Evolutionary conservation across 2,797 vertebrate species (phyloP).

Genomic region (Fistularia tabacaria): DNA sequence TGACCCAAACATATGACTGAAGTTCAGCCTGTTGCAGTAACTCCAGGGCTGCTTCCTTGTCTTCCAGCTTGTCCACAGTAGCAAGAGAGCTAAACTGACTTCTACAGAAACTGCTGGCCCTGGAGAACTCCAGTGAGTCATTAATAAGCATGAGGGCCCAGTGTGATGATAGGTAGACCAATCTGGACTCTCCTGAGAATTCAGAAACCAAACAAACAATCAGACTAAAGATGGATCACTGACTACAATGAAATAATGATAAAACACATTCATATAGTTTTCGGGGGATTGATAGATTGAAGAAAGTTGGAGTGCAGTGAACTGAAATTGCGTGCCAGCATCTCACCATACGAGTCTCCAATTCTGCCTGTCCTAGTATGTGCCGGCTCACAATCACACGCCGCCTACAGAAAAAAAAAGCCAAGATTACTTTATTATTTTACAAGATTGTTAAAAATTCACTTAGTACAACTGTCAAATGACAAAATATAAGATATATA

Average conservation of each 20-base stretch:
- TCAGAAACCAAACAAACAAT: slow-evolving; percentile 10
- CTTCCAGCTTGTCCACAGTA: slow-evolving; percentile 28
- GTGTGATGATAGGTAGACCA: slow-evolving; percentile 57
- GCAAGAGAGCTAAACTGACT: slow-evolving; percentile 76
- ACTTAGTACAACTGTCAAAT: not conserved
- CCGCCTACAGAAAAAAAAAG: slow-evolving; percentile 44
- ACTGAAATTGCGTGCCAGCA: too few relatives aligned
- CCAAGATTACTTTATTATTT: not conserved
- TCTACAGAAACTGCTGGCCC: slow-evolving; percentile 78
- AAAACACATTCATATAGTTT: not conserved
- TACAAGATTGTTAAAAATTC: not conserved
- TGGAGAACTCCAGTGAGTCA: slow-evolving; percentile 71
- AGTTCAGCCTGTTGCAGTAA: slow-evolving; percentile 58
- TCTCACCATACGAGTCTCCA: slow-evolving; percentile 56
- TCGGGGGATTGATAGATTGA: not conserved
- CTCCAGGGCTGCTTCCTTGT: slow-evolving; percentile 43
- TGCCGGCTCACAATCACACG: slow-evolving; percentile 57
- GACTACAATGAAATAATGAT: not conserved
- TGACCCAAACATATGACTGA: slow-evolving; percentile 73
- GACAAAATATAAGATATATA: too few relatives aligned
- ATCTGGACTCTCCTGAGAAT: slow-evolving; percentile 44
- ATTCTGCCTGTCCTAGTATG: slow-evolving; percentile 35
- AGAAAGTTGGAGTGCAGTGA: not conserved
- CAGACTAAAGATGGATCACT: not conserved
- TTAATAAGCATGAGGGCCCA: slow-evolving; percentile 75